Percentiles rank a stretch among this genome's conserved stretches.
These are phyloP conservation scores for Tiliacea aurago DNA, from an alignment of 2,888 invertebrate genomes.

Conservation along the genomic window DNA sequence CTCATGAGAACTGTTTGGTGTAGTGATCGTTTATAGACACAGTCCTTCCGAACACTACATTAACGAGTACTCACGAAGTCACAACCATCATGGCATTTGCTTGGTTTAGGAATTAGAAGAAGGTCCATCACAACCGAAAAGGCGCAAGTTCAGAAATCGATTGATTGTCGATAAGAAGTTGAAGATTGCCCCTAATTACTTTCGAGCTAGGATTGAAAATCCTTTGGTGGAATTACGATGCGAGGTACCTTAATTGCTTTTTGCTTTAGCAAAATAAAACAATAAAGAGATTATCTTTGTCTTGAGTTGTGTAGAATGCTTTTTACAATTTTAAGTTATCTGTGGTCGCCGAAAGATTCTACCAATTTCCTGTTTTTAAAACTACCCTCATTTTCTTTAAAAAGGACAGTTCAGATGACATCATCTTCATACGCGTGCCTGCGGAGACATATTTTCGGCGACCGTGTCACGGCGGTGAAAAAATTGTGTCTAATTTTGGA, in stretches of 20 bases:
- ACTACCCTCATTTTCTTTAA: conserved; percentile 38
- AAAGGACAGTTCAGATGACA: conserved; percentile 75
- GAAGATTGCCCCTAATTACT: conserved; percentile 68
- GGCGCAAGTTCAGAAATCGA: conserved; percentile 71
- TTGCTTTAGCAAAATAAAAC: background rate
- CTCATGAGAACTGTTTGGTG: background rate
- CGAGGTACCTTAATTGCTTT: conserved; percentile 71
- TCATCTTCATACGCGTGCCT: conserved; percentile 71
- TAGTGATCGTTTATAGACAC: background rate
- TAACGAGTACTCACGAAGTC: background rate
- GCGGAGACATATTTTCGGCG: conserved; percentile 69
- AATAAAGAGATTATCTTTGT: background rate
- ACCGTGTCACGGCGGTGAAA: conserved; percentile 72
- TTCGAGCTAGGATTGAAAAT: conserved; percentile 77
- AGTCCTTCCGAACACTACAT: background rate
- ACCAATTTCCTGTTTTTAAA: conserved; percentile 21
- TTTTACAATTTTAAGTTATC: background rate
- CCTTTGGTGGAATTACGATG: conserved; percentile 78
- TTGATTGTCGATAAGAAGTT: conserved; percentile 80
- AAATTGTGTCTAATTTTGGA: conserved; percentile 56
- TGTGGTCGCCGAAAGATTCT: conserved; percentile 3
- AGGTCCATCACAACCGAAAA: conserved; percentile 69
- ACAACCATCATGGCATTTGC: background rate
- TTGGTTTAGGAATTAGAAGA: conserved; percentile 78
- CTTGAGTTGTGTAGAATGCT: too few species aligned